Percentiles rank a stretch among this genome's conserved stretches.
phyloP scores from a whole-genome alignment of 1,140 invertebrate genomes.

The Zaprionus ghesquierei region DNA sequence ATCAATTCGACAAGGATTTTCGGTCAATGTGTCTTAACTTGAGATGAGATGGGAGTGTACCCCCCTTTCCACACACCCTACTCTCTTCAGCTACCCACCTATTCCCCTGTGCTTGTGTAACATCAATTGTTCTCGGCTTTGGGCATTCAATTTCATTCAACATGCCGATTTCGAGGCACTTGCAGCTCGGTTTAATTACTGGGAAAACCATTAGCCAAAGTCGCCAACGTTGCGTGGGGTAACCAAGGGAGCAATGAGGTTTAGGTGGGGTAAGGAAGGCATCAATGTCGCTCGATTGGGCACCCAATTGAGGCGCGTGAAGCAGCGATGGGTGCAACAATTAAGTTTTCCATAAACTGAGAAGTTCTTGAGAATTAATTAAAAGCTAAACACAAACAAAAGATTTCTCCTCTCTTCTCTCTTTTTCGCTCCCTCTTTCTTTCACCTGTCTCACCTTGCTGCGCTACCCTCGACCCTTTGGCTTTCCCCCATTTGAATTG shows the following conservation, averaged over 20 bases:
- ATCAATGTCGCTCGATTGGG: slow-evolving; percentile 58
- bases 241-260: background rate
- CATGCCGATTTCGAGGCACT: background rate
- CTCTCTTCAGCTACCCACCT: background rate
- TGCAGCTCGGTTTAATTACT: slow-evolving; percentile 34
- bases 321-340: slow-evolving; percentile 8
- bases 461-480: background rate
- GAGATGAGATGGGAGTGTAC: background rate
- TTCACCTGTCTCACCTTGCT: background rate
- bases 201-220: slow-evolving; percentile 18
- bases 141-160: slow-evolving; percentile 1
- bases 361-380: slow-evolving; percentile 61
- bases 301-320: slow-evolving; percentile 19
- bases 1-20: background rate
- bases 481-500: background rate
- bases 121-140: background rate
- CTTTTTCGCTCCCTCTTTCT: background rate
- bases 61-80: background rate
- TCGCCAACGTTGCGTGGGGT: background rate
- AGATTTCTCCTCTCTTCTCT: background rate
- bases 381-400: slow-evolving; percentile 64
- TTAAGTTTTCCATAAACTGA: slow-evolving; percentile 52
- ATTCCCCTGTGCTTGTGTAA: background rate
- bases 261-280: background rate
- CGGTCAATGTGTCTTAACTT: background rate